These are phyloP conservation scores for Melanocharis versteri DNA, from an alignment of 2,113 vertebrate species.

Conservation along the genomic window DNA sequence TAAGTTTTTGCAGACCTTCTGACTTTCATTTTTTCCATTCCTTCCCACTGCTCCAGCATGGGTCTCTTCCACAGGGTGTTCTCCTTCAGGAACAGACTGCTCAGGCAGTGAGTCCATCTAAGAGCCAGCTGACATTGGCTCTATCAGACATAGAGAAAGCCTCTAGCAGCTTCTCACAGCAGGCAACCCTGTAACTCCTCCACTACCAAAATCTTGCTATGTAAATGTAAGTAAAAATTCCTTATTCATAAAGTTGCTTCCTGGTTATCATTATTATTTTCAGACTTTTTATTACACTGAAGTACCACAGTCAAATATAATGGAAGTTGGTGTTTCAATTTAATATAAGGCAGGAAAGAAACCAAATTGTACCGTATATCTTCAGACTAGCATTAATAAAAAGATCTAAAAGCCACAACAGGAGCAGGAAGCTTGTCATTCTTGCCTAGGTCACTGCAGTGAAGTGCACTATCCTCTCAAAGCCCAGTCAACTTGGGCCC, in stretches of 20 bases:
- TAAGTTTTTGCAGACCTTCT: not conserved
- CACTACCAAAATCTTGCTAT: not conserved
- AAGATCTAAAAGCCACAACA: not conserved
- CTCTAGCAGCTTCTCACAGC: not conserved
- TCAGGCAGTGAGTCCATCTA: not conserved
- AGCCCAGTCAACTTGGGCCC: not conserved
- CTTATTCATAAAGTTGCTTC: not conserved
- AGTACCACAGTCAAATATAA: not conserved
- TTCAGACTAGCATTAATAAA: not conserved
- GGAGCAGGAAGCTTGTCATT: accelerated
- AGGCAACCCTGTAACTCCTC: not conserved
- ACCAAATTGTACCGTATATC: not conserved
- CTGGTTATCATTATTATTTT: not conserved
- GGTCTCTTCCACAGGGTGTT: not conserved
- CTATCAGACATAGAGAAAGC: not conserved
- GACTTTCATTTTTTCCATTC: not conserved
- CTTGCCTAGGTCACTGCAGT: not conserved
- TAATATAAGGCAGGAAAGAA: not conserved
- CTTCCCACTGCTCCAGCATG: not conserved
- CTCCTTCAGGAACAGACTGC: not conserved
- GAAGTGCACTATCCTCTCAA: not conserved
- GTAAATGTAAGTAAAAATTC: not conserved
- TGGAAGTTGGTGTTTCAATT: not conserved
- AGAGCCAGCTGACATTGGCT: not conserved
- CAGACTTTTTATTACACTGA: not conserved